These are phyloP conservation scores for Archilochus colubris DNA, from an alignment of 2,113 vertebrate species.

Conservation along the genomic window DNA sequence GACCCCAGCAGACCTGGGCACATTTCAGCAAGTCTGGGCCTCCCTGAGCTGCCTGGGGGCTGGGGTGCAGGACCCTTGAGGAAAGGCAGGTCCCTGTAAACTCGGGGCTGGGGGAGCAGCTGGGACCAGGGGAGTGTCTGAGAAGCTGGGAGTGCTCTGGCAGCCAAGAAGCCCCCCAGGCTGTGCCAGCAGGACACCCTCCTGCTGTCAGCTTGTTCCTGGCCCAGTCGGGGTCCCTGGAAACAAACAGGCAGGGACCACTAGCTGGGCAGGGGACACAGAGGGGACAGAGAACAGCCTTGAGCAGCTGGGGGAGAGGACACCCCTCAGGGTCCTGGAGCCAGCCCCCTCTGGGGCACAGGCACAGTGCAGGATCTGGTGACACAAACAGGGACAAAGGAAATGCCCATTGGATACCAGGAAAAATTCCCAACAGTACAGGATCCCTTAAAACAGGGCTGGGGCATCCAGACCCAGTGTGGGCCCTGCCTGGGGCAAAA, in stretches of 20 bases:
- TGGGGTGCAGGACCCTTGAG: accelerated
- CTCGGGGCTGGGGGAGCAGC: not conserved
- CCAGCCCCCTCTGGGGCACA: not conserved
- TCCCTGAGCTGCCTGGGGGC: not conserved
- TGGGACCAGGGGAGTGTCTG: accelerated
- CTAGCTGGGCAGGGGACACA: accelerated
- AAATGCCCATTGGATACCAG: not conserved
- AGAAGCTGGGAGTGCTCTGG: not conserved
- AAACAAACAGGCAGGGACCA: not conserved
- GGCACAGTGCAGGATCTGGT: no score
- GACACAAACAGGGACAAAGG: not conserved
- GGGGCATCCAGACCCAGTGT: accelerated
- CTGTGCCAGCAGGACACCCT: not conserved
- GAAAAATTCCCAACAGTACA: not conserved
- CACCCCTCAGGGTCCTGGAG: not conserved
- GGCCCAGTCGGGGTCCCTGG: not conserved
- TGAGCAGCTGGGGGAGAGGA: not conserved
- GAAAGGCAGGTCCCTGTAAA: not conserved
- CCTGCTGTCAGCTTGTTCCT: not conserved
- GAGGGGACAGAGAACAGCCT: not conserved
- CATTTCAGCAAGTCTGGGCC: accelerated
- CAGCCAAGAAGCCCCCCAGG: not conserved
- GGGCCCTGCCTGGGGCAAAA: not conserved
- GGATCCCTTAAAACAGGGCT: not conserved
- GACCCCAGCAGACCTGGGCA: accelerated